Conservation (phyloP, 2,888 invertebrate species). For the Asteroscopus sphinx region DNA sequence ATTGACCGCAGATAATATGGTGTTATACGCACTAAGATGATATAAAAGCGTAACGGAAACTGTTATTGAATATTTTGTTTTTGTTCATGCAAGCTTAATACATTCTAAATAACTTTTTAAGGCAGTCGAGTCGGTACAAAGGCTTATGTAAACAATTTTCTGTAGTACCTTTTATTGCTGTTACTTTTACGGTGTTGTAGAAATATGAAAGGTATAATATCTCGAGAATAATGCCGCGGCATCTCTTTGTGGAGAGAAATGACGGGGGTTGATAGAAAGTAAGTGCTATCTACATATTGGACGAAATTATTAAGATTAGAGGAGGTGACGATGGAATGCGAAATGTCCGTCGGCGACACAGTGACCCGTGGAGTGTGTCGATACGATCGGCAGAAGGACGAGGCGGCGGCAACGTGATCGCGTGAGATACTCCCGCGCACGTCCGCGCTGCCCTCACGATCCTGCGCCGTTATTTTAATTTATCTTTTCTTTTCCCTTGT, state of each 20-base stretch:
- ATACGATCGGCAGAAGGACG: constrained; percentile 73
- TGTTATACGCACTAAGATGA: constrained; percentile 36
- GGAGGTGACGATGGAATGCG: constrained; percentile 67
- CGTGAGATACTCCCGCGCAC: constrained; percentile 81
- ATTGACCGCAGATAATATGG: constrained; percentile 45
- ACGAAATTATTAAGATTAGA: constrained; percentile 68
- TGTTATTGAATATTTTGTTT: constrained; percentile 40
- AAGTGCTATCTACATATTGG: constrained; percentile 64
- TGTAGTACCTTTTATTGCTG: constrained; percentile 30
- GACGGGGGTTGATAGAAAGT: constrained; percentile 62
- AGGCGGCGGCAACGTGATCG: constrained; percentile 71
- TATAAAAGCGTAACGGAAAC: constrained; percentile 37
- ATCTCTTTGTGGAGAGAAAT: constrained; percentile 55
- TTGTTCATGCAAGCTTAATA: constrained; percentile 26
- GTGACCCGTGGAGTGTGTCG: constrained; percentile 69
- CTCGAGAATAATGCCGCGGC: constrained; percentile 48
- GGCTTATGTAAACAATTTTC: constrained; percentile 47
- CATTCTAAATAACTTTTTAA: constrained; percentile 27
- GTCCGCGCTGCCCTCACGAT: constrained; percentile 73
- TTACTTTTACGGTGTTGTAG: constrained; percentile 19
- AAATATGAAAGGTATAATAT: constrained; percentile 48
- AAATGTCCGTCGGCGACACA: constrained; percentile 77
- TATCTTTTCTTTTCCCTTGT: constrained; percentile 63
- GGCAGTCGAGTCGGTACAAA: constrained; percentile 7
- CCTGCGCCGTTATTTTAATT: constrained; percentile 69